Evolutionary conservation across 2,888 invertebrate genomes (phyloP), one percentile per base, ranked within the genome.

Genomic region (Drosophila fulvimacula): DNA sequence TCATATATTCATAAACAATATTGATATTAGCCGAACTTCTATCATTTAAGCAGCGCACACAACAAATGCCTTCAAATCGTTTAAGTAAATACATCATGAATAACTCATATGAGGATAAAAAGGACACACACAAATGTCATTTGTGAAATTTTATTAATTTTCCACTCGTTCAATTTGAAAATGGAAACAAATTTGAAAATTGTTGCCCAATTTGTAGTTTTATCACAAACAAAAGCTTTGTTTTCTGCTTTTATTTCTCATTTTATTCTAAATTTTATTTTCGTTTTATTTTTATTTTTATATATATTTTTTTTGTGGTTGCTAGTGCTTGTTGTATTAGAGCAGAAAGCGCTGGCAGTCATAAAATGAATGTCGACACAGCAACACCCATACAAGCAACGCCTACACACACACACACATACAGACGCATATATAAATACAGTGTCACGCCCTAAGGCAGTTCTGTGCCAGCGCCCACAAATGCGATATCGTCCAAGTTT

Each of bases 141-240:
- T 34, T 57, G 55, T 11, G 38, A 46, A 46, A 19, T 55, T n/a
- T 17, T 15, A 61, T 61, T 73, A 10, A 66, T 62, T 66, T 58
- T 15, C 15, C 48, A 42, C 36, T 73, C 52, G 62, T 38, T 38
- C 38, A 62, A 56, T 55, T 60, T 61, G 27, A 49, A 32, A 52
- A 34, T 42, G 19, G 19, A 56, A 60, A 66, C 62, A 65, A 69
- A 69, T 73, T 73, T 49, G 41, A 55, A 73, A 77, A 76, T 69
- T 73, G 73, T 41, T 52, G 56, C 53, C 65, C 73, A 77, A 73
- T 77, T 77, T 73, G 65, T 60, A 73, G 68, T 63, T 68, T 73
- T 66, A 69, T 59, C 64, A 46, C 61, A 66, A 30, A 66, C 49
- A 62, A 39, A 17, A 42, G 15, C 32, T 17, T 34, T 57, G 27